Evolutionary conservation across 2,888 invertebrate species (phyloP).

Genomic region (Liopterus haemorrhoidalis): DNA sequence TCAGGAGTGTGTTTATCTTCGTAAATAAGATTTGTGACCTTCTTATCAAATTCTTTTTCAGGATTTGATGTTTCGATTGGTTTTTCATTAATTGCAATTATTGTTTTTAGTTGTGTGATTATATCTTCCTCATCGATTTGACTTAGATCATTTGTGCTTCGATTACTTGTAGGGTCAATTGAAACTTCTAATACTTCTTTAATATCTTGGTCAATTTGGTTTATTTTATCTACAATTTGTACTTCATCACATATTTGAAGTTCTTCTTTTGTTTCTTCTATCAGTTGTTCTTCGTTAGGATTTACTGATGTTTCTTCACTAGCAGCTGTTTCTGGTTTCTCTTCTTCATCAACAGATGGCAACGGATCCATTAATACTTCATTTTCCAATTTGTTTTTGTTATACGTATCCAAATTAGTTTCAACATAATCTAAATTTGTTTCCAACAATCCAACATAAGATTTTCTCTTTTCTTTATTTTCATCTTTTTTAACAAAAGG

Average conservation of each 20-base stretch:
- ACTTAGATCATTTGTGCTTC: background rate
- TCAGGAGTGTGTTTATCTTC: constrained; percentile 47
- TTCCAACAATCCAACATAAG: constrained; percentile 50
- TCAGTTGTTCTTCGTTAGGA: background rate
- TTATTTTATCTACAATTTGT: constrained; percentile 13
- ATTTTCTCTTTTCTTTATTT: constrained; percentile 40
- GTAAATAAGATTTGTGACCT: constrained; percentile 53
- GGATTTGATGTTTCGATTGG: constrained; percentile 24
- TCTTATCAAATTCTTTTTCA: constrained; percentile 42
- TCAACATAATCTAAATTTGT: constrained; percentile 58
- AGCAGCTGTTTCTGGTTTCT: background rate
- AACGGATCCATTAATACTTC: constrained; percentile 15
- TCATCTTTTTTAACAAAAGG: constrained; percentile 39
- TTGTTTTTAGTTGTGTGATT: constrained; percentile 13
- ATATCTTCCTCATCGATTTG: constrained; percentile 3
- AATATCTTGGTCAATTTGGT: constrained; percentile 17
- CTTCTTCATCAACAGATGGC: background rate
- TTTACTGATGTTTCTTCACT: background rate
- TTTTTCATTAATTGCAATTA: constrained; percentile 24
- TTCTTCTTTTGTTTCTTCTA: background rate
- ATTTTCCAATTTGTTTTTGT: constrained; percentile 22
- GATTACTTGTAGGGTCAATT: background rate
- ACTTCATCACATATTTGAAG: background rate
- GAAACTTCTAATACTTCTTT: constrained; percentile 11
- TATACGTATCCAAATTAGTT: constrained; percentile 43